These are phyloP conservation scores for Apodemia hepburni DNA, from an alignment of 2,888 invertebrate species.

Conservation along the genomic window DNA sequence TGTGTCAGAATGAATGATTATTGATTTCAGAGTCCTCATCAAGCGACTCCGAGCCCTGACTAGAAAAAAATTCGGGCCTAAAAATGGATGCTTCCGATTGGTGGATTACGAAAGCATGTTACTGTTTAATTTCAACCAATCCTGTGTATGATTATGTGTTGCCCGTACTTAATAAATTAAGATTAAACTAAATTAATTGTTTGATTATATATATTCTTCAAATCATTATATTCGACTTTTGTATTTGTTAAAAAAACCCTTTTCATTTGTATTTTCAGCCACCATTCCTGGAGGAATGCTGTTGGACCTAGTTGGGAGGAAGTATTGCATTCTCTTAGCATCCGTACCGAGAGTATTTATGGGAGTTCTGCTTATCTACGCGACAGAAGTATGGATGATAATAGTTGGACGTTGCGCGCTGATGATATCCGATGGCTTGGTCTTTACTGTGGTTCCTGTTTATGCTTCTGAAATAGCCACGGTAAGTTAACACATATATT, in stretches of 20 bases:
- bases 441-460: conserved; percentile 41
- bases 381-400: conserved; percentile 46
- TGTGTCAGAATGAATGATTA: too few relatives aligned
- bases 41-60: too few relatives aligned
- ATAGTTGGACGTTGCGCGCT: conserved; percentile 39
- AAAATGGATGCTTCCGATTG: too few relatives aligned
- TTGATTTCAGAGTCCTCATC: too few relatives aligned
- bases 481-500: conserved; percentile 33
- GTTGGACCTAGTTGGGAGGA: conserved; percentile 42
- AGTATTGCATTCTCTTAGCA: conserved; percentile 42
- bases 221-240: too few relatives aligned
- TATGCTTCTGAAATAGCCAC: conserved; percentile 53
- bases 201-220: too few relatives aligned
- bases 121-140: too few relatives aligned
- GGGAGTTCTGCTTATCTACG: conserved; percentile 41
- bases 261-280: conserved; percentile 27
- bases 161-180: too few relatives aligned
- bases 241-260: background rate
- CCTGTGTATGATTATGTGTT: too few relatives aligned
- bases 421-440: conserved; percentile 36
- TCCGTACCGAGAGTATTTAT: conserved; percentile 44
- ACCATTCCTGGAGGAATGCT: conserved; percentile 40
- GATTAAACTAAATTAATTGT: too few relatives aligned
- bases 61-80: too few relatives aligned
- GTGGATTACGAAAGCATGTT: too few relatives aligned